Percentiles rank a stretch among this genome's conserved stretches.
phyloP scores from a whole-genome alignment of 1,140 invertebrate genomes.

The Anadara kagoshimensis region DNA sequence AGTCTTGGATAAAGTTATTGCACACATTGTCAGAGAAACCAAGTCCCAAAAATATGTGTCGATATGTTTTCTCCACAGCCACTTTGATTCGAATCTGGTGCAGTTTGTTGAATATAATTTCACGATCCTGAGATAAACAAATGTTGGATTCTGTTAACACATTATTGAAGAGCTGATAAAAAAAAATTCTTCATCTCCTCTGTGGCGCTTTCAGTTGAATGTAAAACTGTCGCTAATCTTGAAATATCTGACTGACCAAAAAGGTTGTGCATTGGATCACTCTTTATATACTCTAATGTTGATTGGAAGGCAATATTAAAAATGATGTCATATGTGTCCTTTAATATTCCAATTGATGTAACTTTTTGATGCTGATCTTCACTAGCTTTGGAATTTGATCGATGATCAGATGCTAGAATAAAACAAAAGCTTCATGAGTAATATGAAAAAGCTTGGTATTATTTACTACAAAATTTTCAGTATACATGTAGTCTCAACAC shows the following conservation, averaged over 20 bases:
- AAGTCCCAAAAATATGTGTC: not conserved
- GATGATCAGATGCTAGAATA: no score
- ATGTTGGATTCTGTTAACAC: not conserved
- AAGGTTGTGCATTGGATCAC: not conserved
- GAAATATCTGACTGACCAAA: not conserved
- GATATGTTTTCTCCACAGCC: not conserved
- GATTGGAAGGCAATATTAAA: not conserved
- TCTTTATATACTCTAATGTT: not conserved
- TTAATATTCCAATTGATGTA: no score
- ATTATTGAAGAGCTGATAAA: not conserved
- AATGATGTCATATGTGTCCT: not conserved
- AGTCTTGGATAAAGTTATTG: conserved; percentile 6
- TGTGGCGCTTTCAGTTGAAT: not conserved
- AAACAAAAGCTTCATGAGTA: no score
- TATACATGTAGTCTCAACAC: no score
- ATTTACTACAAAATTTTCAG: no score
- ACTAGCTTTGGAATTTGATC: no score
- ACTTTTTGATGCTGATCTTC: no score
- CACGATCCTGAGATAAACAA: not conserved
- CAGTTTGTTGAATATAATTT: conserved; percentile 7
- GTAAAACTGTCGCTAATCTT: not conserved
- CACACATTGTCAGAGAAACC: not conserved
- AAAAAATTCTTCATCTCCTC: not conserved
- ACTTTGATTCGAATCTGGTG: conserved; percentile 3
- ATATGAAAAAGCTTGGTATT: no score